Evolutionary conservation across 2,113 vertebrate species (phyloP).

Genomic region (Quiscalus mexicanus): DNA sequence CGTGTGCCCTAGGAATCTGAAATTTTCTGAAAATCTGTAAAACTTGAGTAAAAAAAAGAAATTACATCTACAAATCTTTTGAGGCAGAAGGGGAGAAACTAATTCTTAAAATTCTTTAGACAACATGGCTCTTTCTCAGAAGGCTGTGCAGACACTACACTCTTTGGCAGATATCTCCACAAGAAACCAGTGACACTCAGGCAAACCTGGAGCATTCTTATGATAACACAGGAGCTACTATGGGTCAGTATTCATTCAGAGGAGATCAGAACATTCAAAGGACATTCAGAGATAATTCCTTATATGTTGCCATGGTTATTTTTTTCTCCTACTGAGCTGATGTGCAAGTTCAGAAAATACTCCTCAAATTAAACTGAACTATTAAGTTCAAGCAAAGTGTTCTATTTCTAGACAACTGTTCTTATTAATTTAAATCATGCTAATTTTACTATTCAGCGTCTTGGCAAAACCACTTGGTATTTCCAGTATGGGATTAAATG

Average conservation of each 20-base stretch:
- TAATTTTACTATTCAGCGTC: not conserved
- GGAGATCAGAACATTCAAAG: not conserved
- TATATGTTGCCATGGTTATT: not conserved
- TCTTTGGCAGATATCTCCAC: not conserved
- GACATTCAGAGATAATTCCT: not conserved
- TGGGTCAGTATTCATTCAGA: not conserved
- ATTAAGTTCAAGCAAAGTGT: not conserved
- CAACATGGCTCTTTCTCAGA: not conserved
- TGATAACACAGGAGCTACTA: not conserved
- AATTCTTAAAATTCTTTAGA: not conserved
- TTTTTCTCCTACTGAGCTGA: not conserved
- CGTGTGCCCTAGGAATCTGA: not conserved
- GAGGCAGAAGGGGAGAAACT: not conserved
- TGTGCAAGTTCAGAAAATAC: not conserved
- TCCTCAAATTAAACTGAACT: not conserved
- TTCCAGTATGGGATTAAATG: not conserved
- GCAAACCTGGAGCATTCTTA: not conserved
- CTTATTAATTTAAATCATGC: not conserved
- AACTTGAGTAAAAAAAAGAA: not conserved
- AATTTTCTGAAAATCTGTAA: not conserved
- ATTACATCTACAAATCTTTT: not conserved
- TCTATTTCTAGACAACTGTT: not conserved
- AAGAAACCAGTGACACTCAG: not conserved
- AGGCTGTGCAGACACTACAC: not conserved
- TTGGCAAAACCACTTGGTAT: not conserved